Evolutionary conservation across 2,113 vertebrate species (phyloP), one percentile per base, ranked within the genome.

Genomic region (Clarias magur): DNA sequence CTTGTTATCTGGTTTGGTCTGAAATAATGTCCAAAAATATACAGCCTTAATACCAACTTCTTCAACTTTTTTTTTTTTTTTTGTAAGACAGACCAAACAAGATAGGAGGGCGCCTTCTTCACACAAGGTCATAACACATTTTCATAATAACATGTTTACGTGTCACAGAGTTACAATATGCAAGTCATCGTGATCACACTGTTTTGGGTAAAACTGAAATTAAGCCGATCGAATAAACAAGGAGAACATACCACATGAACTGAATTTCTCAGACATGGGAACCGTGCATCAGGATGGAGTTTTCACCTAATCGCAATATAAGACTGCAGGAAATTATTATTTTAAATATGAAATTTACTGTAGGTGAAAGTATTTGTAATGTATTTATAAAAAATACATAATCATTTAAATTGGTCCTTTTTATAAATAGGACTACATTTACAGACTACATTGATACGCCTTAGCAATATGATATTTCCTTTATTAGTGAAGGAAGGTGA

Each of bases 51-150:
- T 0, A 79, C 5, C 56, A 59, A 34, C 23, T 54, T 16, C 54
- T 80, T 10, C 16, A 1, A 21, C 38, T 34, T 34, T 34, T 34
- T 34, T 34, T 34, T 34, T 48, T 11, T 73, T 17, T 21, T 53
- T 25, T 25, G 13, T 13, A 53, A 80, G 54, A 19, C 2, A 80
- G 79, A 81, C 79, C 30, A 62, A 81, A 81, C 57, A 81, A 62
- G 57, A 62, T 25, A 81, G 4, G 57, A 81, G 19, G 27, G 10
- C 8, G 9, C 30, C 54, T 80, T 9, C n/a, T 59, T 80, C 27
- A 81, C 79, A 38, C 57, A 62, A 81, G 79, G 79, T 25, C 57
- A 81, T 23, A 13, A 62, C 25, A 38, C 79, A 34, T 80, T 80
- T 21, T 38, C 57, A 62, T 30, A 62, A 81, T 25, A 13, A 81